These are phyloP conservation scores for Polypedilum vanderplanki DNA, from an alignment of 1,140 invertebrate species.

Conservation along the genomic window DNA sequence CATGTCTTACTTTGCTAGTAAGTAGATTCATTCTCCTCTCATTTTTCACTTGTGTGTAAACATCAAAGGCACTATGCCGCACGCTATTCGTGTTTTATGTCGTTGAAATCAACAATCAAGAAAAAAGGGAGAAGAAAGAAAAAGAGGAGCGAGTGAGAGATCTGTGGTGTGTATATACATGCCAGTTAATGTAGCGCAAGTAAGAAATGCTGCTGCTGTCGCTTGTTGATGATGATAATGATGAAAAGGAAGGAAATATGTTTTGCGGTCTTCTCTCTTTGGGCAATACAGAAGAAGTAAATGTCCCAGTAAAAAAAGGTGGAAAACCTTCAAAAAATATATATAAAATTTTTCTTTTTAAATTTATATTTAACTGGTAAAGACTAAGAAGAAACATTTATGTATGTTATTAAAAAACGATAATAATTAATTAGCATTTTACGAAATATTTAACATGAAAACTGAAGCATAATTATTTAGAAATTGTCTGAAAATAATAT, in stretches of 20 bases:
- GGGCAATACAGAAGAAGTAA: background rate
- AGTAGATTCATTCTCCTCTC: conserved; percentile 5
- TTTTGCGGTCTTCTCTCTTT: background rate
- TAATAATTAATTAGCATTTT: background rate
- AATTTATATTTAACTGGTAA: background rate
- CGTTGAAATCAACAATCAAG: background rate
- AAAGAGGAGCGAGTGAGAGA: background rate
- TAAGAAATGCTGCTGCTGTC: background rate
- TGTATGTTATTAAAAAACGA: background rate
- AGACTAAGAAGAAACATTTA: background rate
- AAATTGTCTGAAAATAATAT: too few species aligned
- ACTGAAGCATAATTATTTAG: too few species aligned
- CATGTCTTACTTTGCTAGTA: background rate
- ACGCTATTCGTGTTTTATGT: conserved; percentile 17
- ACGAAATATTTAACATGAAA: background rate
- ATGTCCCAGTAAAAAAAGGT: background rate
- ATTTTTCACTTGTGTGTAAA: conserved; percentile 8
- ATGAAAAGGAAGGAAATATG: too few species aligned
- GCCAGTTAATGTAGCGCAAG: background rate
- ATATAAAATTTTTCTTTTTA: background rate
- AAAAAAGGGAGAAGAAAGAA: background rate
- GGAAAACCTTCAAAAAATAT: background rate
- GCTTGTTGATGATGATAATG: too few species aligned
- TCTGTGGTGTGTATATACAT: background rate
- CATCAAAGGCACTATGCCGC: conserved; percentile 15